Percentiles rank a stretch among this genome's conserved stretches.
phyloP scores from a whole-genome alignment of 2,888 invertebrate species.

The Bimastos eiseni region DNA sequence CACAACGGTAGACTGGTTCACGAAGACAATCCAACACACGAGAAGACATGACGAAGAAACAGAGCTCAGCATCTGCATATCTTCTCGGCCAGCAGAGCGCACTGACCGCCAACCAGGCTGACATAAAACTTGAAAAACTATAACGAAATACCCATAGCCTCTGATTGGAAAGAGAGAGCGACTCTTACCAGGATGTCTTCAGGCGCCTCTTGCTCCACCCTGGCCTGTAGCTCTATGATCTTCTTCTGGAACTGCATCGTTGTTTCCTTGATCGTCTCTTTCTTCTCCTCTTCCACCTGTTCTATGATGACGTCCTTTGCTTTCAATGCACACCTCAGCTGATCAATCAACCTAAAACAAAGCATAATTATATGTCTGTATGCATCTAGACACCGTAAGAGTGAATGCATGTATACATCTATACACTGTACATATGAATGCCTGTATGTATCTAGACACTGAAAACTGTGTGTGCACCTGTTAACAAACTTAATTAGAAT shows the following conservation, averaged over 20 bases:
- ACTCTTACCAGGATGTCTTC: background rate
- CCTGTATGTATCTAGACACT: no score
- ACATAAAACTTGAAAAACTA: no score
- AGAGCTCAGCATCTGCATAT: no score
- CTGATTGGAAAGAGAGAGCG: background rate
- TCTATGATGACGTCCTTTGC: slow-evolving; percentile 45
- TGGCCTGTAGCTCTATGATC: background rate
- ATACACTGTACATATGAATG: background rate
- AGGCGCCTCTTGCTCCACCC: background rate
- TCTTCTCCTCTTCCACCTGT: slow-evolving; percentile 43
- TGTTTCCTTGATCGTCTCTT: slow-evolving; percentile 34
- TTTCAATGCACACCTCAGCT: slow-evolving; percentile 40
- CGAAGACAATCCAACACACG: no score
- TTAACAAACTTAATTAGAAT: no score
- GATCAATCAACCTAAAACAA: slow-evolving; percentile 39
- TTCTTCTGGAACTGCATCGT: background rate
- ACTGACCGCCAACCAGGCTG: no score
- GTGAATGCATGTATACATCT: background rate
- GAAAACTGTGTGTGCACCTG: no score
- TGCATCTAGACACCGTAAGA: background rate
- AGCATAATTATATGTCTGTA: background rate
- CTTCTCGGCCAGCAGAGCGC: no score
- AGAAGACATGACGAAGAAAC: no score
- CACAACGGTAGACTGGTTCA: no score
- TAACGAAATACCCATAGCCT: background rate